phyloP scores from a whole-genome alignment of 1,140 invertebrate species.

The Brachionus manjavacas region DNA sequence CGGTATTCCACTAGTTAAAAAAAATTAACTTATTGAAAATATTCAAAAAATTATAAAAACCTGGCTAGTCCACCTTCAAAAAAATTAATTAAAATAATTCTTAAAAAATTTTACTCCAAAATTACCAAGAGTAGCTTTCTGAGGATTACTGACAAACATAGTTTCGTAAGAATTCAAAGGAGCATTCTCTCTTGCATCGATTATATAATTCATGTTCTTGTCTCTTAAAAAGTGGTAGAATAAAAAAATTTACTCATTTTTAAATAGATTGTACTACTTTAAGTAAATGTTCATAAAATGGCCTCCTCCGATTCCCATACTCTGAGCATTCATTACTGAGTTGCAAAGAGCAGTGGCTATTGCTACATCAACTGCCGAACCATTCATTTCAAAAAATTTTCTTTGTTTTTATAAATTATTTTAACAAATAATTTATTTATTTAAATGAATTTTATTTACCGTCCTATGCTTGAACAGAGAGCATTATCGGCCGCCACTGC shows the following conservation, averaged over 20 bases:
- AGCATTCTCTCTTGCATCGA: constrained; percentile 10
- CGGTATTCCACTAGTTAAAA: constrained; percentile 70
- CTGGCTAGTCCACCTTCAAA: constrained; percentile 25
- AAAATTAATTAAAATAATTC: background rate
- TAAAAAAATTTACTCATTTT: background rate
- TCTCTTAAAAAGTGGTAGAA: background rate
- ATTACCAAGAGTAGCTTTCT: constrained; percentile 18
- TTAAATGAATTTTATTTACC: background rate
- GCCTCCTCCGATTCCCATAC: constrained; percentile 81
- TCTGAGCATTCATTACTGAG: constrained; percentile 75
- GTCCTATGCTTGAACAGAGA: constrained; percentile 22
- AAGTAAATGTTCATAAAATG: constrained; percentile 75
- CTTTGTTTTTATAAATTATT: background rate
- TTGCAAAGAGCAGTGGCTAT: constrained; percentile 78
- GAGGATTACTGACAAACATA: constrained; percentile 6
- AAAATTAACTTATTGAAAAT: background rate
- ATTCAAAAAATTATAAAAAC: background rate
- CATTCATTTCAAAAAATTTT: constrained; percentile 17
- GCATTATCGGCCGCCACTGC: constrained; percentile 39
- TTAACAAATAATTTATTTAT: background rate
- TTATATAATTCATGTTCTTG: constrained; percentile 26
- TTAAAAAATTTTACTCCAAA: background rate
- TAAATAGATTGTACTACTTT: background rate
- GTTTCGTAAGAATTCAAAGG: constrained; percentile 1
- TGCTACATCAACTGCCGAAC: constrained; percentile 72